These are phyloP conservation scores for Anguilla rostrata DNA, from an alignment of 2,113 vertebrate species.

Conservation along the genomic window DNA sequence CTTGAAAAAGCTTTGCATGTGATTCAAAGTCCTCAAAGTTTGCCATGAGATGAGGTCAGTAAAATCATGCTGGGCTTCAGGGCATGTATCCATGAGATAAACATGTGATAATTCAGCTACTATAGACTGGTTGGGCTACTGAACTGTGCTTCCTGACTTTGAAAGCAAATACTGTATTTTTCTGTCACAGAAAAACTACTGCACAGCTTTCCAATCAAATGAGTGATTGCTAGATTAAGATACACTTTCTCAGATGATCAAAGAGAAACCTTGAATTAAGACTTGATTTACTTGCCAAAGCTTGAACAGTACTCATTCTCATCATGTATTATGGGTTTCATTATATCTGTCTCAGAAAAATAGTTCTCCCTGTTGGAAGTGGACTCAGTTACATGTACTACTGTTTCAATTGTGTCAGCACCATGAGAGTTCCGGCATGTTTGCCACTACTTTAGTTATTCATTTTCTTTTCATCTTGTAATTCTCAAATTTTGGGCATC, in stretches of 20 bases:
- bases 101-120: neutral
- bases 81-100: neutral
- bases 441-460: neutral
- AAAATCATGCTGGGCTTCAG: constrained; percentile 4
- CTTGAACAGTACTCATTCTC: constrained; percentile 26
- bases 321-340: neutral
- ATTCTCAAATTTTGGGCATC: neutral
- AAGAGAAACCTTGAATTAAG: constrained; percentile 5
- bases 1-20: constrained; percentile 21
- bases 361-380: neutral
- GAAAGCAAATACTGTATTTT: neutral
- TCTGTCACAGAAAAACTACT: constrained; percentile 15
- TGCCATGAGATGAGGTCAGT: neutral
- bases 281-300: constrained; percentile 34
- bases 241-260: neutral
- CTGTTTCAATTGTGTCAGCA: constrained; percentile 11
- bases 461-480: constrained; percentile 12
- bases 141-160: neutral
- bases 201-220: constrained; percentile 3
- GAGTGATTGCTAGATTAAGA: neutral
- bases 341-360: neutral
- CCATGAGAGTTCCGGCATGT: neutral
- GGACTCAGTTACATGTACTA: constrained; percentile 16
- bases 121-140: neutral
- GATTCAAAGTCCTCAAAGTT: constrained; percentile 1